These are phyloP conservation scores for Nannospalax galili DNA, from an alignment of 2,113 vertebrate genomes.

Conservation along the genomic window DNA sequence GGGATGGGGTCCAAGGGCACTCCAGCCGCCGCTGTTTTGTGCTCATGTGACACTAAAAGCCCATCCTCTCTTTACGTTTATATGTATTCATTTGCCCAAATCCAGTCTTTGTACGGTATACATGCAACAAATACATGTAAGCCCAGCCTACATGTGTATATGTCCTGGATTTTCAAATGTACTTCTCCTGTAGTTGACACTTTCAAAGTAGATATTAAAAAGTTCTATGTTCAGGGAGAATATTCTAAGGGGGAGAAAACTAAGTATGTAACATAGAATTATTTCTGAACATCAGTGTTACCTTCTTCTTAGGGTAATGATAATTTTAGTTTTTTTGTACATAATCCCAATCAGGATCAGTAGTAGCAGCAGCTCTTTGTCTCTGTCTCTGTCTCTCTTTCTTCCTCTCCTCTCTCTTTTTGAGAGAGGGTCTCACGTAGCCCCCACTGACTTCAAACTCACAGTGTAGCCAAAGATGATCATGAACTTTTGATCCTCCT, in stretches of 20 bases:
- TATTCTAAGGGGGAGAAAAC: background rate
- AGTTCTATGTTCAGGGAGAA: background rate
- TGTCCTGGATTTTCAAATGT: background rate
- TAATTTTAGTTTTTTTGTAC: background rate
- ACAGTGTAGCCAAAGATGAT: background rate
- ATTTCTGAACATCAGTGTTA: background rate
- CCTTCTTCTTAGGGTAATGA: background rate
- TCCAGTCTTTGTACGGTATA: background rate
- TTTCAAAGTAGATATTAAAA: background rate
- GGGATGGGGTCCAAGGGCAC: background rate
- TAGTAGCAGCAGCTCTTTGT: background rate
- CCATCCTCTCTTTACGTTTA: background rate
- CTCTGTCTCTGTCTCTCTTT: background rate
- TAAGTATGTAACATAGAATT: background rate
- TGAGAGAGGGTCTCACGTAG: background rate
- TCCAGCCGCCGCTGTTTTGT: background rate
- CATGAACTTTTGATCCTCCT: too few relatives aligned
- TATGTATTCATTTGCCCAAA: conserved; percentile 10
- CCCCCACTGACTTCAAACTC: background rate
- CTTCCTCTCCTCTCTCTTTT: background rate
- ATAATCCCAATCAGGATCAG: background rate
- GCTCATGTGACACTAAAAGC: background rate
- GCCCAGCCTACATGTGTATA: background rate
- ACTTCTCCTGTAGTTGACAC: background rate
- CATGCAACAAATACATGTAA: background rate